A percentile compares a stretch with the other conserved stretches of the same genome.
Evolutionary conservation across 2,888 invertebrate genomes (phyloP).

Genomic region (Sminthurides aquaticus): DNA sequence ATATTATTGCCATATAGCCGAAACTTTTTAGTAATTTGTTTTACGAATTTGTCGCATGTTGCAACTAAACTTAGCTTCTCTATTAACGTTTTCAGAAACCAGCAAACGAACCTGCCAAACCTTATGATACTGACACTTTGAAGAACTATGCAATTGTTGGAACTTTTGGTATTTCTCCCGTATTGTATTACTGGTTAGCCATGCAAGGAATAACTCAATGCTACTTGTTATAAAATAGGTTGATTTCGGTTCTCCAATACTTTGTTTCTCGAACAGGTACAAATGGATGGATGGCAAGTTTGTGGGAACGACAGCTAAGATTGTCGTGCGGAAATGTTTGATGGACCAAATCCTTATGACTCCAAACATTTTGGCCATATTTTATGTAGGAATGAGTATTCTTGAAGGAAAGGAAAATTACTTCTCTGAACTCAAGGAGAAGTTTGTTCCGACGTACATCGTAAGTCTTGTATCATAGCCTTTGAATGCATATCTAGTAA

Average conservation of each 20-base stretch:
- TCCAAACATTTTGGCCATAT: conserved; percentile 61
- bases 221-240: neutral
- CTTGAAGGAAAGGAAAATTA: conserved; percentile 65
- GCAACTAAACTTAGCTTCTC: neutral
- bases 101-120: conserved; percentile 31
- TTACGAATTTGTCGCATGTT: neutral
- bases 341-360: conserved; percentile 71
- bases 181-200: conserved; percentile 56
- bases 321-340: conserved; percentile 61
- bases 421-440: conserved; percentile 62
- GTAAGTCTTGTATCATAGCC: conserved; percentile 43
- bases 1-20: too few relatives aligned
- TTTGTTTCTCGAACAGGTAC: conserved; percentile 58
- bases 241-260: neutral
- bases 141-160: conserved; percentile 58
- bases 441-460: conserved; percentile 60
- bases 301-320: conserved; percentile 57
- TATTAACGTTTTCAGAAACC: conserved; percentile 29
- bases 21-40: conserved; percentile 2
- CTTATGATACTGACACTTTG: conserved; percentile 46
- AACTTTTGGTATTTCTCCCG: conserved; percentile 56
- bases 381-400: conserved; percentile 66
- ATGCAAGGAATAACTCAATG: too few relatives aligned
- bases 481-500: neutral
- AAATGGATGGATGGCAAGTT: conserved; percentile 65